These are phyloP conservation scores for Luehdorfia chinensis DNA, from an alignment of 1,140 invertebrate genomes.

Conservation along the genomic window DNA sequence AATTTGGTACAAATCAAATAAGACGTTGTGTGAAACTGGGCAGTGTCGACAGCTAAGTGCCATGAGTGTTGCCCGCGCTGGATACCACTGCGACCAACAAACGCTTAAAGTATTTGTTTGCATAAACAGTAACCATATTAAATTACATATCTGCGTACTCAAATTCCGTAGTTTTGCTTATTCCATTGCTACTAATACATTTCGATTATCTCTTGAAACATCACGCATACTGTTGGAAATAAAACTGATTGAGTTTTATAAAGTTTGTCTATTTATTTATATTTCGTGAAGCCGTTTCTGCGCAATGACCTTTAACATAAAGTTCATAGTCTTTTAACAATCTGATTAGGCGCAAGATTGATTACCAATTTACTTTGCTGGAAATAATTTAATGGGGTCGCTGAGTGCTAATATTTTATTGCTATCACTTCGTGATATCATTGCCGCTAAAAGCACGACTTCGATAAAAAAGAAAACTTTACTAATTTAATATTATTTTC, in stretches of 20 bases:
- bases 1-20: no score
- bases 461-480: constrained; percentile 15
- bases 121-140: no score
- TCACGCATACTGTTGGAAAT: not conserved
- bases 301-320: constrained; percentile 2
- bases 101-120: no score
- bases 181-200: not conserved
- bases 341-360: constrained; percentile 17
- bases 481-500: constrained; percentile 10
- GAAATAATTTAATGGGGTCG: constrained; percentile 18
- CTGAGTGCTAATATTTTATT: constrained; percentile 18
- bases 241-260: not conserved
- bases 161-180: no score
- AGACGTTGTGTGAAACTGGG: no score
- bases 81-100: no score
- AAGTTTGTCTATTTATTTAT: not conserved
- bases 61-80: no score
- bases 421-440: constrained; percentile 18
- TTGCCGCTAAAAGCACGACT: constrained; percentile 15
- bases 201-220: not conserved
- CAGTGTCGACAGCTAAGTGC: no score
- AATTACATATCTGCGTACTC: no score
- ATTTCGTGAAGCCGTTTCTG: not conserved
- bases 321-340: constrained; percentile 11
- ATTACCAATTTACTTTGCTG: constrained; percentile 17